Evolutionary conservation across 2,888 invertebrate genomes (phyloP).

Genomic region (Agonum fuliginosum): DNA sequence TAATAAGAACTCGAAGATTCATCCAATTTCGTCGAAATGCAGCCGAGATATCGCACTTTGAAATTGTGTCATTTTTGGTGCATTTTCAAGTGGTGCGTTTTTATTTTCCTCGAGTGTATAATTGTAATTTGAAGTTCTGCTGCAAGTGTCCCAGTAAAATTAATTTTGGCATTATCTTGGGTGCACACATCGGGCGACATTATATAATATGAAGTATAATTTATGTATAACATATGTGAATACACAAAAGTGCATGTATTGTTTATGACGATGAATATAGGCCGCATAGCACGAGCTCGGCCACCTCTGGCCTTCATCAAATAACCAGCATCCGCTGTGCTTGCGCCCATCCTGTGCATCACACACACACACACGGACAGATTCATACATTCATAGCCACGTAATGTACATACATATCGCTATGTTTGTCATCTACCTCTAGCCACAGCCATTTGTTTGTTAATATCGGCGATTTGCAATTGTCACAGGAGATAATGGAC

Average conservation of each 20-base stretch:
- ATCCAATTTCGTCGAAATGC: no score
- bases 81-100: no score
- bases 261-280: constrained; percentile 40
- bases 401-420: constrained; percentile 5
- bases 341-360: constrained; percentile 49
- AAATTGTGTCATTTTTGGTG: no score
- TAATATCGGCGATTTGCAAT: background rate
- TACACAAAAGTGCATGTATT: constrained; percentile 39
- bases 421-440: background rate
- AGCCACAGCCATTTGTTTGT: constrained; percentile 7
- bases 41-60: no score
- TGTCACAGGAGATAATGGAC: background rate
- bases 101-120: no score
- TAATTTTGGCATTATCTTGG: no score
- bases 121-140: no score
- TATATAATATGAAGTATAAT: no score
- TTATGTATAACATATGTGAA: no score
- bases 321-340: constrained; percentile 55
- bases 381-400: background rate
- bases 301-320: constrained; percentile 58
- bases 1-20: no score
- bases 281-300: constrained; percentile 47
- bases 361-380: constrained; percentile 2
- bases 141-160: no score
- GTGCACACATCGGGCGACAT: no score